Evolutionary conservation across 1,140 invertebrate genomes (phyloP), one percentile per base, ranked within the genome.

Genomic region (Papilio aristodemus): DNA sequence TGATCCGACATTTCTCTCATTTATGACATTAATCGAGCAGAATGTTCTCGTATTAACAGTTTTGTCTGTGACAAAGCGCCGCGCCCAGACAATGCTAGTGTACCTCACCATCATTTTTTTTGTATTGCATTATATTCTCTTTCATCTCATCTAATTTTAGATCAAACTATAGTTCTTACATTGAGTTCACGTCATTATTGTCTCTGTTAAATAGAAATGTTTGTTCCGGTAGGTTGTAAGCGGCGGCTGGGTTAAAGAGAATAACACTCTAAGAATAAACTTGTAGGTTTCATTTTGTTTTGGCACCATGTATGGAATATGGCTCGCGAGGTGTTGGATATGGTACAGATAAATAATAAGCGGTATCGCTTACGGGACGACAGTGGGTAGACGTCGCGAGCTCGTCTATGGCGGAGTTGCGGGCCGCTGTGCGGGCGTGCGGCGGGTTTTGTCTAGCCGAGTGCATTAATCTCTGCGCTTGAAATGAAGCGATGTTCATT

Each of bases 1-100:
- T 88, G 87, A 91, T 89, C 85, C 73, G 73, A 85, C 85, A 90
- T 89, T 88, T 91, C 86, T 90, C 87, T 90, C 89, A 89, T 91
- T 91, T 91, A 89, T 91, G 86, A 89, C 78, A 79, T 83, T 90
- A 90, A 91, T 91, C 83, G 87, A 86, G 84, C 87, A 86, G 79
- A 87, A 85, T 89, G 80, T 79, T 83, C 75, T 73, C 74, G 76
- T 89, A 81, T 83, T 87, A 85, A 89, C 80, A 87, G 77, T 90
- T 81, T 81, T 85, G 79, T 80, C 76, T 74, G 73, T 78, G 73
- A 91, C 89, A 91, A 91, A 85, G 85, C 81, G 70, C 70, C 72
- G 72, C 73, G 64, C 78, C 74, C 80, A 85, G 81, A 90, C 89
- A 90, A 89, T 88, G 73, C 81, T 67, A 70, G 60, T 72, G 74